Base-by-base conservation (phyloP, 2,888 invertebrate species). In the Clistopyga incitator region DNA sequence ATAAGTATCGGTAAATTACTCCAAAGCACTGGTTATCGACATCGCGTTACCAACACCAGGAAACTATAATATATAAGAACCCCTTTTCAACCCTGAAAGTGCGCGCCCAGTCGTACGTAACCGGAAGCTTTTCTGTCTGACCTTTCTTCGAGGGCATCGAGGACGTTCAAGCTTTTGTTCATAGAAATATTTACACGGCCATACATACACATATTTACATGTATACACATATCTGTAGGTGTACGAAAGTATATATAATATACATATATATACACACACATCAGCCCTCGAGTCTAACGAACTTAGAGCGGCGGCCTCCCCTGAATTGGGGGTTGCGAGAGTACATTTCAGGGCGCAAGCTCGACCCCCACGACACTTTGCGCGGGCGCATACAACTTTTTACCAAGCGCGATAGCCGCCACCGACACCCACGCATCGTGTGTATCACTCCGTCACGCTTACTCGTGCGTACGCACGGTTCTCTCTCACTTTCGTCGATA, bases 101-200 rank as follows among this genome's bases (percentile, higher is more conserved):
- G 82, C 84, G 85, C 85, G 81, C 59, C 75, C 81, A 47, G 61
- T n/a, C 78, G 86, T 38, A 38, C 10, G 75, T 83, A 84, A 80
- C 85, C 86, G 75, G 76, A 86, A 86, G 78, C 84, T 82, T 59
- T 72, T 18, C 72, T 56, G 72, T 84, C 65, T 76, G 81, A 85
- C 75, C 84, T 84, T 79, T 77, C 64, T 38, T 15, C 67, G 70
- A 64, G 82, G 56, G 15, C 67, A 74, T 68, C 67, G 34, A 45
- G 68, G 20, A 68, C 77, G 29, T 68, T 59, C 29, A 13, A 56
- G 56, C 42, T 77, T 59, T 68, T 47, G 29, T 13, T 6, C 18
- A 56, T 13, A 18, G 4, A 64, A 20, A 38, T 38, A 38, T 10
- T 38, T 29, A 38, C n/a, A 11, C 38, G 42, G 13, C 45, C 47